A percentile compares a stretch with the other conserved stretches of the same genome.
These are phyloP conservation scores for Ranitomeya imitator DNA, from an alignment of 2,113 vertebrate species.

Conservation along the genomic window DNA sequence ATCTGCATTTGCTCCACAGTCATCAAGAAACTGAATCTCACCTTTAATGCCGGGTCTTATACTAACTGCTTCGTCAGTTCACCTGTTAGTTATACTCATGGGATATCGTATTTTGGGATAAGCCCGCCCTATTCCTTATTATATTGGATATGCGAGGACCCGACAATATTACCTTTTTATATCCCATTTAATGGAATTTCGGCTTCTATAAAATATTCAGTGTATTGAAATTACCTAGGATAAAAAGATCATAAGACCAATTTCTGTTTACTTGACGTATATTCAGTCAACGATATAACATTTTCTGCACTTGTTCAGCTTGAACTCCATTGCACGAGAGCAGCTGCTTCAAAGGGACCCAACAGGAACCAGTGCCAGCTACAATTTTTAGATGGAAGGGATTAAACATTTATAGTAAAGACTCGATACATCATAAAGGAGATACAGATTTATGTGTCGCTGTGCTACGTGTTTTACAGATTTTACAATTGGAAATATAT, in stretches of 20 bases:
- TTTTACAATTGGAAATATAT: neutral
- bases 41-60: neutral
- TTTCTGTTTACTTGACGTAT: neutral
- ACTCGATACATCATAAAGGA: neutral
- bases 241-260: neutral
- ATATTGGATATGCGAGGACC: neutral
- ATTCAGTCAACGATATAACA: neutral
- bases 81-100: neutral
- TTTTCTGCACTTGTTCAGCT: neutral
- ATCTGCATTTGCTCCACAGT: neutral
- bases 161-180: neutral
- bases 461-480: neutral
- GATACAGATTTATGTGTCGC: neutral
- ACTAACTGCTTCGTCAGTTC: neutral
- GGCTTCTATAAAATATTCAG: neutral
- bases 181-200: neutral
- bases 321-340: neutral
- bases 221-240: neutral
- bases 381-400: neutral
- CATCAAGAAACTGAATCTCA: too few relatives aligned
- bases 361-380: neutral
- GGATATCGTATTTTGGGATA: neutral
- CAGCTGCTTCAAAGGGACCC: neutral
- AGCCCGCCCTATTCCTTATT: neutral
- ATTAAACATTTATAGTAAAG: slow-evolving; percentile 1